A percentile compares a stretch with the other conserved stretches of the same genome.
Conservation (phyloP, 2,888 invertebrate genomes). For the Idaea dimidiata region DNA sequence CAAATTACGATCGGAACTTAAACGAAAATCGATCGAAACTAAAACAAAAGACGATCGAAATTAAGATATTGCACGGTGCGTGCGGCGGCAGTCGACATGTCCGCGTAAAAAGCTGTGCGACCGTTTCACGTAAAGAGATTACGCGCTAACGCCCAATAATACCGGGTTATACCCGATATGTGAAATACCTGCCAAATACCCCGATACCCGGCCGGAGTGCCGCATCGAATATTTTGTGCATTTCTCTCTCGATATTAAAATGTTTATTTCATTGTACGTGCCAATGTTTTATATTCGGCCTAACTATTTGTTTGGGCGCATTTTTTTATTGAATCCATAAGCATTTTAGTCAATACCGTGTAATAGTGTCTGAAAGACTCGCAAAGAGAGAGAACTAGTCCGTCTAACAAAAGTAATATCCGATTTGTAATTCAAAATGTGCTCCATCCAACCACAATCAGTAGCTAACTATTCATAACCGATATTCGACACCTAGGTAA, state of each 20-base stretch:
- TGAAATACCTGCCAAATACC: constrained; percentile 36
- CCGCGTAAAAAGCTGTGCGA: constrained; percentile 29
- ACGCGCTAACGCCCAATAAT: constrained; percentile 40
- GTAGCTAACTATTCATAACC: not conserved
- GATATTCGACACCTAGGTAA: not conserved
- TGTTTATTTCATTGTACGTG: constrained; percentile 14
- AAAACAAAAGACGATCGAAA: too few relatives aligned
- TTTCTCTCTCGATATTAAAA: constrained; percentile 16
- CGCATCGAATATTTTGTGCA: constrained; percentile 13
- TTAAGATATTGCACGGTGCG: constrained; percentile 14
- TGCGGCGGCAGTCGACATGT: constrained; percentile 16
- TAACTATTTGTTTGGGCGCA: not conserved
- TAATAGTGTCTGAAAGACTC: not conserved
- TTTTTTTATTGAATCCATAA: not conserved
- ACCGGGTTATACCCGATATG: constrained; percentile 23
- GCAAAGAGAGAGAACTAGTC: not conserved
- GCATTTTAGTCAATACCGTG: not conserved
- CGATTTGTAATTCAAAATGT: not conserved
- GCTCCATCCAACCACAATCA: not conserved
- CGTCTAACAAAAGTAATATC: not conserved
- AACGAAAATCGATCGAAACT: too few relatives aligned
- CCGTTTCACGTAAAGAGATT: constrained; percentile 33
- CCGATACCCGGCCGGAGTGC: constrained; percentile 6
- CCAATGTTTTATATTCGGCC: constrained; percentile 12
- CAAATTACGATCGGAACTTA: too few relatives aligned